Base-by-base conservation (phyloP, 2,113 vertebrate genomes). In the Rallus limicola region DNA sequence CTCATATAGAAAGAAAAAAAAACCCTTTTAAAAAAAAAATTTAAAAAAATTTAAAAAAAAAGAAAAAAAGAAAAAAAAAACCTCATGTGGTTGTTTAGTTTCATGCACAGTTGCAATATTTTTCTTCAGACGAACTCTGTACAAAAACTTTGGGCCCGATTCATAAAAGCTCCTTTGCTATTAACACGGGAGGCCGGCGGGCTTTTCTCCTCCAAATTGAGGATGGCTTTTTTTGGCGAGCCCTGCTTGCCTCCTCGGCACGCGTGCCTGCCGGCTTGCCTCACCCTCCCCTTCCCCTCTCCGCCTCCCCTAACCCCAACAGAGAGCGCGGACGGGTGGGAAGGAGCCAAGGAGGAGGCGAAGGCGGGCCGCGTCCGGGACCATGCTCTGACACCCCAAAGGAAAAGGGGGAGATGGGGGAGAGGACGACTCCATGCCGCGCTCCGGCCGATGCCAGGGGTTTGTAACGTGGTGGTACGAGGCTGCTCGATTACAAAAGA, bases 111-210 rank as follows among this genome's bases (percentile, higher is more conserved):
- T 97, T 98, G 97, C 97, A 97, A 97, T 98, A 97, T 97, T 97
- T 95, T 98, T 95, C 97, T 98, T 98, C 97, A 97, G 56, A 97
- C 95, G 82, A 96, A 98, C 95, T 98, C 97, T 98, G 98, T 98
- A 98, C 98, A 98, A 98, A 98, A 98, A 98, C 96, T 98, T 97
- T 96, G 98, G 98, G 98, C 98, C 98, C 96, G 97, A 98, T 98
- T 98, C 98, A 98, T 98, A 98, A 98, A 97, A 98, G 97, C 90
- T 97, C 93, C 82, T 85, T 97, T 97, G 98, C 97, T 98, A 98
- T 98, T 98, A 98, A 98, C 98, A 98, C 97, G 98, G 98, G 97
- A 94, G 94, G 96, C 97, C 94, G 94, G 94, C 88, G 78, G 81
- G 76, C 53, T 90, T 94, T 94, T 87, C 78, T 90, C 36, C 9